phyloP scores from a whole-genome alignment of 2,888 invertebrate genomes.

The Dascillus cervinus region DNA sequence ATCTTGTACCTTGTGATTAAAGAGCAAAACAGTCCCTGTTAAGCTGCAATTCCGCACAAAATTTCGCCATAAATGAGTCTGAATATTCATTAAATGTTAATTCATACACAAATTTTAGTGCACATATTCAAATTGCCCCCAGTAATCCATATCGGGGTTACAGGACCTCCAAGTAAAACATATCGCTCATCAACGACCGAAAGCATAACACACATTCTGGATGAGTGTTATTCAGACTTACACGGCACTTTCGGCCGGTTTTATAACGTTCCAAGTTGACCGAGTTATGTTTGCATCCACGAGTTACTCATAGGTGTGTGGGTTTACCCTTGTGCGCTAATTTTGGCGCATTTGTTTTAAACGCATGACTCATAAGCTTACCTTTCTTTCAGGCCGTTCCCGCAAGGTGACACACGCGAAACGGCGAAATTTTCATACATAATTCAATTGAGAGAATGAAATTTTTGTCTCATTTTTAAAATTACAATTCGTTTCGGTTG shows the following conservation, averaged over 20 bases:
- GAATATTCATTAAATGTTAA: slow-evolving; percentile 23
- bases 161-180: too few species aligned
- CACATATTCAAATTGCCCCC: slow-evolving; percentile 19
- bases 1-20: too few species aligned
- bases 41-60: slow-evolving; percentile 21
- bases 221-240: too few species aligned
- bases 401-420: slow-evolving; percentile 6
- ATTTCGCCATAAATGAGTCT: slow-evolving; percentile 20
- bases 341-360: slow-evolving; percentile 21
- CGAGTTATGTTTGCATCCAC: slow-evolving; percentile 13
- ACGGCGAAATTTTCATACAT: too few species aligned
- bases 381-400: slow-evolving; percentile 7
- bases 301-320: slow-evolving; percentile 23
- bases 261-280: slow-evolving; percentile 14
- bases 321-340: slow-evolving; percentile 20
- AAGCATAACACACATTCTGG: too few species aligned
- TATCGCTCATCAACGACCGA: too few species aligned
- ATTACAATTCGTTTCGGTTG: too few species aligned
- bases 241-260: too few species aligned
- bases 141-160: slow-evolving; percentile 17
- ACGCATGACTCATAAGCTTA: slow-evolving; percentile 16
- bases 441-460: too few species aligned
- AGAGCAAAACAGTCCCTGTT: too few species aligned
- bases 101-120: slow-evolving; percentile 22
- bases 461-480: too few species aligned